Conservation (phyloP, 2,888 invertebrate genomes). For the Rhagophthalmus giganteus region DNA sequence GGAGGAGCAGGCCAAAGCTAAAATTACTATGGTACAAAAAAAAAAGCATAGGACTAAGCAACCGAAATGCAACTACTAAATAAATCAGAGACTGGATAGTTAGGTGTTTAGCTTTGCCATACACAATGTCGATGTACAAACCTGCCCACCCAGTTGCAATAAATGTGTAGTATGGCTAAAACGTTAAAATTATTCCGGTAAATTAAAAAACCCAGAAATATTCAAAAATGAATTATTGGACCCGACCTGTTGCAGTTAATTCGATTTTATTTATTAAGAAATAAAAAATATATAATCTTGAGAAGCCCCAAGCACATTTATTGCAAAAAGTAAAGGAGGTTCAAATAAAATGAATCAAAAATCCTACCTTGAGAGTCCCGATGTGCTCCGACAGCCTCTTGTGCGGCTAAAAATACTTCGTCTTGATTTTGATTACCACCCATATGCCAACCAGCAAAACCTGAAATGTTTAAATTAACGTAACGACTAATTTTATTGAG, state of each 20-base stretch:
- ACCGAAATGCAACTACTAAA: conserved; percentile 44
- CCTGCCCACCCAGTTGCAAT: conserved; percentile 29
- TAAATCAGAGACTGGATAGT: conserved; percentile 55
- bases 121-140: conserved; percentile 42
- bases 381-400: conserved; percentile 75
- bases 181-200: too few species aligned
- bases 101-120: conserved; percentile 53
- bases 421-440: conserved; percentile 78
- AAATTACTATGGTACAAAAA: conserved; percentile 19
- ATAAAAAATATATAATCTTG: not conserved
- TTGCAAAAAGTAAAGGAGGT: conserved; percentile 35
- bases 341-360: conserved; percentile 39
- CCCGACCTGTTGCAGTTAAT: not conserved
- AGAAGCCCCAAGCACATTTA: conserved; percentile 20
- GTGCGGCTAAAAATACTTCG: conserved; percentile 82
- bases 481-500: too few species aligned
- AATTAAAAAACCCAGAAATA: too few species aligned
- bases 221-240: too few species aligned
- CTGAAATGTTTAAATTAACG: conserved; percentile 57
- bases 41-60: conserved; percentile 44
- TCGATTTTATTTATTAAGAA: not conserved
- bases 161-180: conserved; percentile 3
- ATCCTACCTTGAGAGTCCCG: conserved; percentile 91
- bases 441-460: conserved; percentile 85
- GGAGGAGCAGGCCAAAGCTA: conserved; percentile 37